Evolutionary conservation across 2,797 vertebrate genomes (phyloP), one percentile per base, ranked within the genome.

Genomic region (Lithobates pipiens): DNA sequence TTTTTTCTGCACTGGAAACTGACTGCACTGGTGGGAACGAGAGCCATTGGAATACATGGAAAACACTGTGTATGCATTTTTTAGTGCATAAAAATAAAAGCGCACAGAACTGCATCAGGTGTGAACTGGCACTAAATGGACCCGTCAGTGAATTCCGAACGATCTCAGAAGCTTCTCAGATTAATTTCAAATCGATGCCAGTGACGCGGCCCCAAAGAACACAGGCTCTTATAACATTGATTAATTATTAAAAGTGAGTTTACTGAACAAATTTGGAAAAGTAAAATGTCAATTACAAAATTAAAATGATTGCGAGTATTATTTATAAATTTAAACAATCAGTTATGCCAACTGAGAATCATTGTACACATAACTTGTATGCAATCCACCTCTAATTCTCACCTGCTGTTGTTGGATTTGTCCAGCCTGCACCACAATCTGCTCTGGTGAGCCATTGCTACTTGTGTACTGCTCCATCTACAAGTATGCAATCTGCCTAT

Each of bases 351-450:
- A 57, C 18, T 57, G 8, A 61, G 21, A 61, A 61, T n/a, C 0
- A n/a, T 61, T 61, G 7, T 23, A 61, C 54, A 61, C 54, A 23
- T 61, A 6, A 5, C 21, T 29, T 23, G 21, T n/a, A 75, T n/a
- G 16, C 50, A 32, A 57, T 0, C 10, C 5, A 29, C 2, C 10
- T n/a, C 13, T 2, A 13, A 25, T 3, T 54, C 74, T 85, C 9
- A 90, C 84, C 92, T 98, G 97, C 96, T 99, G 97, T 91, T 97
- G 96, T 88, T 99, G 97, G 90, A 99, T 97, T 91, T 98, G 97
- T 76, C 98, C 98, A 83, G 98, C 93, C 92, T 99, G 98, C 86
- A 99, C 98, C 72, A 99, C 97, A 32, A 99, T 99, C 92, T 99
- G 98, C 93, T 99, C 98, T 0, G 97, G 97, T 16, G 96, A 96